Evolutionary conservation across 1,140 invertebrate genomes (phyloP).

Genomic region (Coptotermes formosanus): DNA sequence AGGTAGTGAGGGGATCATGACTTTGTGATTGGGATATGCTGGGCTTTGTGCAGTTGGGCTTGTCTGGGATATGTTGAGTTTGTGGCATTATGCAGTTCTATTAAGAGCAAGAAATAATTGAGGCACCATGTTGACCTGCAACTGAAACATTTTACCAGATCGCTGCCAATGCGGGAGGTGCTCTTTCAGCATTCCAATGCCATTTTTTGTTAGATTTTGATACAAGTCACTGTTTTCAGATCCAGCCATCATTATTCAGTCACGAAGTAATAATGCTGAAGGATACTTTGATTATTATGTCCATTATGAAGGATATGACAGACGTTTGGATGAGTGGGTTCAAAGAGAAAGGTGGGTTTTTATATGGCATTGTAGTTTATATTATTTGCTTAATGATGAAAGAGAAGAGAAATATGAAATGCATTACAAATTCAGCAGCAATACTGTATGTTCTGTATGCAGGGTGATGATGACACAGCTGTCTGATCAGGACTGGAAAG

Average conservation of each 20-base stretch:
- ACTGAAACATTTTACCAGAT: too few species aligned
- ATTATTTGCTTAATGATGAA: background rate
- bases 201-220: too few species aligned
- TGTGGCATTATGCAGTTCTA: too few species aligned
- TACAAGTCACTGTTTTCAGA: slow-evolving; percentile 40
- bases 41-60: too few species aligned
- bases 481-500: slow-evolving; percentile 68
- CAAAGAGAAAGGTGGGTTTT: slow-evolving; percentile 62
- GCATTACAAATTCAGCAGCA: background rate
- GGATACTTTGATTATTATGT: slow-evolving; percentile 90
- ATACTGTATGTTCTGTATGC: background rate
- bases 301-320: slow-evolving; percentile 93
- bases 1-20: too few species aligned
- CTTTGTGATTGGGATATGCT: too few species aligned
- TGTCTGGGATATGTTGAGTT: too few species aligned
- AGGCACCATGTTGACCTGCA: too few species aligned
- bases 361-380: background rate
- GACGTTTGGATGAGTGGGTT: slow-evolving; percentile 96
- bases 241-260: slow-evolving; percentile 87
- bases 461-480: slow-evolving; percentile 75
- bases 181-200: too few species aligned
- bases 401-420: too few species aligned
- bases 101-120: too few species aligned
- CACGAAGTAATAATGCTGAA: slow-evolving; percentile 72
- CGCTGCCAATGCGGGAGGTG: too few species aligned